A percentile compares a stretch with the other conserved stretches of the same genome.
phyloP scores from a whole-genome alignment of 2,113 vertebrate genomes.

The Eonycteris spelaea region DNA sequence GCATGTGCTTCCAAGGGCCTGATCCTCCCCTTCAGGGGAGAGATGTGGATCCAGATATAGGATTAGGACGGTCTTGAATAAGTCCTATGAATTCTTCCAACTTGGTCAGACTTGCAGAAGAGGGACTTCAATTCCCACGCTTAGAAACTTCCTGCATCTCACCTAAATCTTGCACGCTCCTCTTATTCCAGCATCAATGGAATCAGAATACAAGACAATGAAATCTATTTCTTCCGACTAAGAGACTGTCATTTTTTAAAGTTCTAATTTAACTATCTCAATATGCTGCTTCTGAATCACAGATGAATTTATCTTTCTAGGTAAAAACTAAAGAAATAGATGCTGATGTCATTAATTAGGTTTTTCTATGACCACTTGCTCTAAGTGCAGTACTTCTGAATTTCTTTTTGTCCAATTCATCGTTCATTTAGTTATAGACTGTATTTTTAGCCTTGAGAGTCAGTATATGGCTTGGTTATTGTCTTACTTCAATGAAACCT shows the following conservation, averaged over 20 bases:
- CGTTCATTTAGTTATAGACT: not conserved
- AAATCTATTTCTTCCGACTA: not conserved
- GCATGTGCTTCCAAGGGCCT: not conserved
- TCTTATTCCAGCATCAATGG: not conserved
- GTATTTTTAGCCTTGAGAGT: not conserved
- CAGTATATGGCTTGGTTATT: slow-evolving; percentile 15
- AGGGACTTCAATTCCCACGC: not conserved
- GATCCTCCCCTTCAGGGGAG: not conserved
- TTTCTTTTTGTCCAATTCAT: slow-evolving; percentile 3
- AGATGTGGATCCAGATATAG: not conserved
- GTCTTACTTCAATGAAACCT: not conserved
- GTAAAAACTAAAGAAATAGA: not conserved
- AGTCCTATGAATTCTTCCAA: not conserved
- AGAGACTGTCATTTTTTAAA: not conserved
- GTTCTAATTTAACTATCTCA: not conserved
- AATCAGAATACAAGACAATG: not conserved
- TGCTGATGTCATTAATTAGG: too few relatives aligned
- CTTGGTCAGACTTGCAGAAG: not conserved
- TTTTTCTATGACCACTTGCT: not conserved
- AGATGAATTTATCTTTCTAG: not conserved
- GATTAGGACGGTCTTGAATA: not conserved
- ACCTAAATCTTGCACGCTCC: not conserved
- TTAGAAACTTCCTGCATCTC: not conserved
- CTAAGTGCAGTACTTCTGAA: not conserved
- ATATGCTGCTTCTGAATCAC: not conserved